These are phyloP conservation scores for Sternotherus odoratus DNA, from an alignment of 2,797 vertebrate species.

Conservation along the genomic window DNA sequence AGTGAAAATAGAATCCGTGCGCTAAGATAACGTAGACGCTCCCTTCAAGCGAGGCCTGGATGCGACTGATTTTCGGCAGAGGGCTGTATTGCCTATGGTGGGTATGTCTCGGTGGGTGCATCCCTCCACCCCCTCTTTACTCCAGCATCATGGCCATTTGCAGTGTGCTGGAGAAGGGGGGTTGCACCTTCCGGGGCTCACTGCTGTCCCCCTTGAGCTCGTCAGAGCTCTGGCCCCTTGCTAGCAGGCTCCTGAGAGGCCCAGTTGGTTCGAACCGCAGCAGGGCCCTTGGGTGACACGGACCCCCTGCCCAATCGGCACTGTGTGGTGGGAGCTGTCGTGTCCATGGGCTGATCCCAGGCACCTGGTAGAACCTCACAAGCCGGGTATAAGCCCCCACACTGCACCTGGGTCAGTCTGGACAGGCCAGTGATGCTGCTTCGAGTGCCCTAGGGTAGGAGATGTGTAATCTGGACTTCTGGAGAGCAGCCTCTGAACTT, in stretches of 20 bases:
- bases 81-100: no score
- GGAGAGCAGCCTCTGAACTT: neutral
- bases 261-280: neutral
- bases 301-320: neutral
- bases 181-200: neutral
- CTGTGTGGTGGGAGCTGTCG: neutral
- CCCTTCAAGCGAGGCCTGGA: neutral
- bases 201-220: no score
- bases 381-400: neutral
- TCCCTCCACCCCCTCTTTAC: no score
- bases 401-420: neutral
- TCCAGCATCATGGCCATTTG: neutral
- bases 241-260: neutral
- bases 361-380: no score
- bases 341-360: neutral
- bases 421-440: neutral
- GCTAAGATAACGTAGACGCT: neutral
- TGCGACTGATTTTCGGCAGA: no score
- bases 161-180: neutral
- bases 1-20: neutral
- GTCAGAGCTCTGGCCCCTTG: no score
- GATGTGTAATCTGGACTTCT: neutral
- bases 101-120: no score
- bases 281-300: accelerated
- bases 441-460: neutral